Evolutionary conservation across 2,113 vertebrate genomes (phyloP).

Genomic region (Clarias batrachus): DNA sequence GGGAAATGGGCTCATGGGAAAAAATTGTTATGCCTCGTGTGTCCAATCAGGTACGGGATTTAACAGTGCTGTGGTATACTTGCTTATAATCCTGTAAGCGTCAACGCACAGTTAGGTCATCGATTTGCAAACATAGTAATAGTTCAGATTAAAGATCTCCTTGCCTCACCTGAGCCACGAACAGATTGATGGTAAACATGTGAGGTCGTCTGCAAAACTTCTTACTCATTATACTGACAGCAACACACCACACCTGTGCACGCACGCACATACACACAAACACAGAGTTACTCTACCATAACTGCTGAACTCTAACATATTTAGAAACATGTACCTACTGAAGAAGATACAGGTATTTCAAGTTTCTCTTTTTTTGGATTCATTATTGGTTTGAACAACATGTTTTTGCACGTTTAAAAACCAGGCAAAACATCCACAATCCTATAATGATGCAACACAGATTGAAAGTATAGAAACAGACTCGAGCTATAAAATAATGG

Average conservation of each 20-base stretch:
- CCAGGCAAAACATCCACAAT: background rate
- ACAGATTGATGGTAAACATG: slow-evolving; percentile 86
- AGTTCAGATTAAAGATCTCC: background rate
- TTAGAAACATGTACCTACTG: background rate
- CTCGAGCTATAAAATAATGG: background rate
- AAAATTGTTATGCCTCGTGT: background rate
- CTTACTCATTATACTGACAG: slow-evolving; percentile 86
- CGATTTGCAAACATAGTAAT: background rate
- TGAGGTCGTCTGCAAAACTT: slow-evolving; percentile 89
- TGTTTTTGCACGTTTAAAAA: background rate
- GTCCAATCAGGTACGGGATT: background rate
- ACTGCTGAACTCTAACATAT: background rate
- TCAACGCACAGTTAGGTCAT: background rate
- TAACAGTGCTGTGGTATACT: background rate
- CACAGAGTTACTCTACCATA: background rate
- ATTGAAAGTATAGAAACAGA: background rate
- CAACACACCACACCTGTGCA: slow-evolving; percentile 86
- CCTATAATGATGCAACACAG: background rate
- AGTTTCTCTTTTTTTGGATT: background rate
- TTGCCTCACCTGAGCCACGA: slow-evolving; percentile 86
- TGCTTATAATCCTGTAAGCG: background rate
- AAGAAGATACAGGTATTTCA: background rate
- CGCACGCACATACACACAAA: slow-evolving; percentile 71
- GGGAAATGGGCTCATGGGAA: background rate
- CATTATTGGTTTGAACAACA: background rate